These are phyloP conservation scores for Sminthurides bifidus DNA, from an alignment of 1,140 invertebrate genomes.

Conservation along the genomic window DNA sequence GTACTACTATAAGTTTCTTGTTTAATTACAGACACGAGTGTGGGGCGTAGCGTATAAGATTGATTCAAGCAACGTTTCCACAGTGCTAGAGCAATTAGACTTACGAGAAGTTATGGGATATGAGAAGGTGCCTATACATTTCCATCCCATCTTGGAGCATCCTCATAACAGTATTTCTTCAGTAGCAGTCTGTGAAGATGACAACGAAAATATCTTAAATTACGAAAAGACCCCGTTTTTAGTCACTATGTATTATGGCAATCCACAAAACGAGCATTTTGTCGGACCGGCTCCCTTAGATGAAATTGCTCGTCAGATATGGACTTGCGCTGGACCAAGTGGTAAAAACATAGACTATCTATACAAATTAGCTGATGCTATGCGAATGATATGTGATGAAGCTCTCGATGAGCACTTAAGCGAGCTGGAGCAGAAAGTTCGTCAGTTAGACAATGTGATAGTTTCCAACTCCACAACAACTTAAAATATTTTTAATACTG, in stretches of 20 bases:
- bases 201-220: neutral
- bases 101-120: constrained; percentile 85
- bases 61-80: constrained; percentile 48
- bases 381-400: constrained; percentile 54
- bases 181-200: neutral
- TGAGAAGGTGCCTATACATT: constrained; percentile 50
- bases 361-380: constrained; percentile 64
- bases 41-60: constrained; percentile 90
- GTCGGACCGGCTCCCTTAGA: constrained; percentile 58
- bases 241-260: constrained; percentile 71
- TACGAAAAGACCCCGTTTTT: constrained; percentile 2
- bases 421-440: constrained; percentile 53
- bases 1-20: neutral
- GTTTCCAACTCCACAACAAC: neutral
- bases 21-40: constrained; percentile 48
- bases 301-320: constrained; percentile 66
- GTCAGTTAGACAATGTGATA: constrained; percentile 3
- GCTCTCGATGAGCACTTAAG: constrained; percentile 50
- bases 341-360: constrained; percentile 81
- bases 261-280: constrained; percentile 59
- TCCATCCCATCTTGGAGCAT: constrained; percentile 47
- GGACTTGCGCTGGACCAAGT: constrained; percentile 59
- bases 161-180: constrained; percentile 5
- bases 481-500: neutral
- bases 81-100: constrained; percentile 69